Evolutionary conservation across 2,113 vertebrate genomes (phyloP), one percentile per base, ranked within the genome.

Genomic region (Dendrocopos noguchii): DNA sequence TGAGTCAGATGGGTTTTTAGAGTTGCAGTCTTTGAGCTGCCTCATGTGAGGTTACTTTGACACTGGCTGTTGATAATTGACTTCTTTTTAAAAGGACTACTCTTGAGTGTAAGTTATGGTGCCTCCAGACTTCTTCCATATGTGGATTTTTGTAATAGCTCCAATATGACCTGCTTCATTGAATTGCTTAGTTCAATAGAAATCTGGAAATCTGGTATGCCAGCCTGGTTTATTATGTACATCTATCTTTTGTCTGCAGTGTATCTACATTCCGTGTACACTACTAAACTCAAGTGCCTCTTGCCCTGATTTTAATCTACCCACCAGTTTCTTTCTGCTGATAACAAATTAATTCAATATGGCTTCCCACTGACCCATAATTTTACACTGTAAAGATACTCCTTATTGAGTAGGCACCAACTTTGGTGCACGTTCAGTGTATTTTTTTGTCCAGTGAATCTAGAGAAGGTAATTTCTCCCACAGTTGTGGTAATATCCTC

Each of bases 291-390:
- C 59, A 74, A 74, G 71, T 91, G 94, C 28, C 78, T 93, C 46
- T 81, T 92, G 46, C 44, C 81, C 78, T 96, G 80, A 87, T 95
- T 95, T 88, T 64, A 92, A 5, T 90, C 86, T 93, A 52, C n/a
- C 31, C 50, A 70, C 65, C 2, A 1, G 46, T 89, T 94, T 88
- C 63, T 87, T 87, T 96, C 71, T 93, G 39, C 44, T 92, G 80
- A 84, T 92, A 95, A 91, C 42, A 93, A 88, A 91, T 92, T 63
- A 95, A 84, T 93, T 84, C 94, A 96, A 15, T 86, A 80, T 92
- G 92, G 42, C 84, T 84, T 76, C 24, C 42, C 33, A 33, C 6
- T 91, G 61, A 71, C n/a, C 24, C 44, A 33, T 86, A 22, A 88
- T 92, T 90, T 92, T 27, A 81, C 27, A 81, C 22, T 28, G 15